phyloP scores from a whole-genome alignment of 2,113 vertebrate genomes.

The Thymallus thymallus region DNA sequence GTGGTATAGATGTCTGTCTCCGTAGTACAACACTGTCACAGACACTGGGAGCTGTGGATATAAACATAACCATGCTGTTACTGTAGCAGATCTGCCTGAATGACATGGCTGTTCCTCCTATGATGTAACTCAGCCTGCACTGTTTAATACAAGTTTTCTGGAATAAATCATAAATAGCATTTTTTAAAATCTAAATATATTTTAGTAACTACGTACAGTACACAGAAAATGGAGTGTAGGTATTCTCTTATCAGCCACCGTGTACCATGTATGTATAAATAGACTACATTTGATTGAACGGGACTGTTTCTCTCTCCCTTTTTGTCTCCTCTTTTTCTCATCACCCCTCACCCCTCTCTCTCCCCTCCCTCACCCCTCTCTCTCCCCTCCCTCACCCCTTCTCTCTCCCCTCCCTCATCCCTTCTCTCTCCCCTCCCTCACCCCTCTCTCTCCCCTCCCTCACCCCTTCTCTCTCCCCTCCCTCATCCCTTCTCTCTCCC shows the following conservation, averaged over 20 bases:
- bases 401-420: conserved; percentile 7
- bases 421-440: background rate
- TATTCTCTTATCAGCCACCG: background rate
- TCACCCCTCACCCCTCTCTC: background rate
- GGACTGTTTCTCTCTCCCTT: background rate
- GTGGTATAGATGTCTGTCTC: no score
- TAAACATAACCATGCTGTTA: background rate
- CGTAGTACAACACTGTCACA: no score
- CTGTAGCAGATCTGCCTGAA: background rate
- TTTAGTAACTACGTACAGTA: background rate
- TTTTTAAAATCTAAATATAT: background rate
- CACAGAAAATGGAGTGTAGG: background rate
- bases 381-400: background rate
- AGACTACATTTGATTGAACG: conserved; percentile 22
- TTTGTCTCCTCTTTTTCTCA: no score
- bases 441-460: background rate
- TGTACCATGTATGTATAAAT: no score
- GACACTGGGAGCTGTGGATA: background rate
- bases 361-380: background rate
- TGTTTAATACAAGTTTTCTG: no score
- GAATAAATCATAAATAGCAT: no score
- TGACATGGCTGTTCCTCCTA: background rate
- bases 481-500: background rate
- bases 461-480: conserved; percentile 4
- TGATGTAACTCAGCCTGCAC: background rate